Conservation (phyloP, 2,113 vertebrate genomes). For the Syrmaticus mikado region DNA sequence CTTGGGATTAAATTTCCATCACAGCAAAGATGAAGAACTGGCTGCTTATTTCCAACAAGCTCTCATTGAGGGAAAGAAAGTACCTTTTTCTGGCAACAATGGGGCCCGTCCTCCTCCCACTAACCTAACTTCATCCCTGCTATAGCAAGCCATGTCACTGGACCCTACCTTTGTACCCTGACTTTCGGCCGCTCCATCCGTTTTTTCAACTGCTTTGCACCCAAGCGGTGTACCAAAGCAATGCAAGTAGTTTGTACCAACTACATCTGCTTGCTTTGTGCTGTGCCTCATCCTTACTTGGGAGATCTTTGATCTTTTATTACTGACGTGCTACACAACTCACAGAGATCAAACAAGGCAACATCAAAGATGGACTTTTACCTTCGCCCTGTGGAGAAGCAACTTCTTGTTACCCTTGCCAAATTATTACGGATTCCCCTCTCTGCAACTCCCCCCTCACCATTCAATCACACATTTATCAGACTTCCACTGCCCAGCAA, state of each 20-base stretch:
- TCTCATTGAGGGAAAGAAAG: not conserved
- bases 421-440: not conserved
- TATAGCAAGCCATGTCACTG: not conserved
- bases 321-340: not conserved
- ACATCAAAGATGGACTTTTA: not conserved
- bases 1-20: not conserved
- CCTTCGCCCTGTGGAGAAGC: not conserved
- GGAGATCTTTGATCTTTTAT: conserved; percentile 37
- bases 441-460: not conserved
- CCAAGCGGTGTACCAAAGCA: not conserved
- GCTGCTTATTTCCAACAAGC: not conserved
- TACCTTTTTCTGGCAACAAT: not conserved
- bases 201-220: not conserved
- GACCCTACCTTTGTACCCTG: not conserved
- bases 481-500: not conserved
- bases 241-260: not conserved
- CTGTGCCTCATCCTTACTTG: not conserved
- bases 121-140: not conserved
- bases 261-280: not conserved
- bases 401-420: not conserved
- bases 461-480: not conserved
- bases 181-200: not conserved
- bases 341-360: not conserved
- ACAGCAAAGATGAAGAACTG: accelerated
- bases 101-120: not conserved